Percentiles rank a stretch among this genome's conserved stretches.
These are phyloP conservation scores for Edolisoma coerulescens DNA, from an alignment of 2,113 vertebrate genomes.

Conservation along the genomic window DNA sequence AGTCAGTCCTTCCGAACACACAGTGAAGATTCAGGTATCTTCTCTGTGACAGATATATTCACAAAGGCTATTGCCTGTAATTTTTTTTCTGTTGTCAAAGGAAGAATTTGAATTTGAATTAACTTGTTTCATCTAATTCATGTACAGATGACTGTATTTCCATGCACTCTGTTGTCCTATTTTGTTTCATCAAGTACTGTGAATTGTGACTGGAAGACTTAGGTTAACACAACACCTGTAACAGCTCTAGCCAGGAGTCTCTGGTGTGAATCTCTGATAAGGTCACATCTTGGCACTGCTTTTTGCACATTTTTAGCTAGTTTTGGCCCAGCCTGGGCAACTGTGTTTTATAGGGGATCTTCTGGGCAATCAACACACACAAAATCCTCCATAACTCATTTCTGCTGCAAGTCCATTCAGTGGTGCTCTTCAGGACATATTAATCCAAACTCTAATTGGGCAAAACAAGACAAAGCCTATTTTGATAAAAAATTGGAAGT, in stretches of 20 bases:
- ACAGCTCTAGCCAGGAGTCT: neutral
- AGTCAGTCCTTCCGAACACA: neutral
- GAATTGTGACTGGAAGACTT: neutral
- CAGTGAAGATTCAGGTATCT: neutral
- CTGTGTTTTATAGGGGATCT: neutral
- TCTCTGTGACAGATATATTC: neutral
- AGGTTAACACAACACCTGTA: neutral
- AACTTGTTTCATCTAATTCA: neutral
- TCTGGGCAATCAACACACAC: neutral
- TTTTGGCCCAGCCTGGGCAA: neutral
- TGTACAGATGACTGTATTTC: neutral
- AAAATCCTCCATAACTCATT: rapidly evolving
- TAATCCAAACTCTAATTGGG: neutral
- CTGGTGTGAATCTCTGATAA: neutral
- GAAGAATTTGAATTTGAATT: neutral
- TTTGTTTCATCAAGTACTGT: neutral
- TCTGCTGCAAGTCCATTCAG: neutral
- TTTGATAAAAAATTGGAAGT: neutral
- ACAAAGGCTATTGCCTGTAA: neutral
- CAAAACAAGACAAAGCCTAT: neutral
- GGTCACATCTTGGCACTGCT: neutral
- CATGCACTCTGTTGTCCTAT: rapidly evolving
- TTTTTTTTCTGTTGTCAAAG: neutral
- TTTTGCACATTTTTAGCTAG: neutral
- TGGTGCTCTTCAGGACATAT: neutral